Percentiles rank a stretch among this genome's conserved stretches.
Evolutionary conservation across 1,140 invertebrate genomes (phyloP).

Genomic region (Drosophila rhopaloa): DNA sequence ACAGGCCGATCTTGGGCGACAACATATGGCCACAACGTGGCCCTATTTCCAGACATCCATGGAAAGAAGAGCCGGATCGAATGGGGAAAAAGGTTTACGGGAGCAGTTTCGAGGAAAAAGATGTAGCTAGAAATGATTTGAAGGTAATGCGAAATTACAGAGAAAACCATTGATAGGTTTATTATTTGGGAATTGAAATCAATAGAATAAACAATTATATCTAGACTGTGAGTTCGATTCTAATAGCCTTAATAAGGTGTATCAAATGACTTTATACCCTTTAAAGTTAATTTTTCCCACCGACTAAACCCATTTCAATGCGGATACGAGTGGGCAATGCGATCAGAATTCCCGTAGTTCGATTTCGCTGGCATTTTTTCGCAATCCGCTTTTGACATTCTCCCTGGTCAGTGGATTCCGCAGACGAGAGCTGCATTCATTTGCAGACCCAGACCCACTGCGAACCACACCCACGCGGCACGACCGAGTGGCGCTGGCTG

Average conservation of each 20-base stretch:
- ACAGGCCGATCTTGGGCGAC: constrained; percentile 46
- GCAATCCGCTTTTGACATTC: constrained; percentile 37
- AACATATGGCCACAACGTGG: constrained; percentile 76
- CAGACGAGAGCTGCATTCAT: constrained; percentile 32
- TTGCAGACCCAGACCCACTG: constrained; percentile 30
- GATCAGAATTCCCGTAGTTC: constrained; percentile 20
- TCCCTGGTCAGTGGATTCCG: constrained; percentile 39
- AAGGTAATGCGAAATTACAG: no score
- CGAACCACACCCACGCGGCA: constrained; percentile 37
- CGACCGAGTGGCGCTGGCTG: constrained; percentile 25
- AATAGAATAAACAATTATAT: neutral
- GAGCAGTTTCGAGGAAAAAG: constrained; percentile 7
- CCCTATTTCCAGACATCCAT: constrained; percentile 14
- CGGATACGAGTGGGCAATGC: constrained; percentile 18
- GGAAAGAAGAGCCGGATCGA: constrained; percentile 19
- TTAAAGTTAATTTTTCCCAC: neutral
- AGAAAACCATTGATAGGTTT: neutral
- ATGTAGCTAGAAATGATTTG: constrained; percentile 7
- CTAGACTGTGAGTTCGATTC: neutral
- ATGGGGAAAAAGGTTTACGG: constrained; percentile 33
- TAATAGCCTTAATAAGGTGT: neutral
- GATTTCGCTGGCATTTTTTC: constrained; percentile 39
- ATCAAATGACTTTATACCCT: neutral
- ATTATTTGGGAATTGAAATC: neutral
- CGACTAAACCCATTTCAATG: constrained; percentile 13